Conservation (phyloP, 2,113 vertebrate genomes). For the Nycticryphes semicollaris region DNA sequence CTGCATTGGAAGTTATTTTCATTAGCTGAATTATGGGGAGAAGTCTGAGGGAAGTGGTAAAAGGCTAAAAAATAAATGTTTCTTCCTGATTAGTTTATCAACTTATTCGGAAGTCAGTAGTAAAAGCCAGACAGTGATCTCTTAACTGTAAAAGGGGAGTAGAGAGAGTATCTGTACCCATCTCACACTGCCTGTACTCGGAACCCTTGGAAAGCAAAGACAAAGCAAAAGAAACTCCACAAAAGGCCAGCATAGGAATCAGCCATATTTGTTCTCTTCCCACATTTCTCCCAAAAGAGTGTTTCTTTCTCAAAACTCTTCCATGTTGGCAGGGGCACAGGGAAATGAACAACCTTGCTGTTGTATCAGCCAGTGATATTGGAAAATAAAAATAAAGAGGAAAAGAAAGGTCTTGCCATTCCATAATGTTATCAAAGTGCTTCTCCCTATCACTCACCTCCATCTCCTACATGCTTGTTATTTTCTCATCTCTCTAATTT, state of each 20-base stretch:
- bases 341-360: neutral
- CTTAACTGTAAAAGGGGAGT: neutral
- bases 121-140: neutral
- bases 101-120: neutral
- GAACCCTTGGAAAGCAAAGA: neutral
- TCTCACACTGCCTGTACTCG: neutral
- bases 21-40: neutral
- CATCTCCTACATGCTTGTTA: neutral
- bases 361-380: neutral
- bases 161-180: neutral
- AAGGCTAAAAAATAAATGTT: neutral
- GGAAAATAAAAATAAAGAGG: neutral
- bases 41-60: neutral
- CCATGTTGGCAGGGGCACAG: fast-evolving
- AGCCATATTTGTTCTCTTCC: neutral
- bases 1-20: neutral
- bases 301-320: neutral
- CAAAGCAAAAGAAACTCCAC: neutral
- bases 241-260: neutral
- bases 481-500: neutral
- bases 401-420: neutral
- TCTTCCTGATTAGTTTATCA: neutral
- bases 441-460: neutral
- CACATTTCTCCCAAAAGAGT: neutral
- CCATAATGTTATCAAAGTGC: neutral